These are phyloP conservation scores for Delphinapterus leucas DNA, from an alignment of 2,113 vertebrate species.

Conservation along the genomic window DNA sequence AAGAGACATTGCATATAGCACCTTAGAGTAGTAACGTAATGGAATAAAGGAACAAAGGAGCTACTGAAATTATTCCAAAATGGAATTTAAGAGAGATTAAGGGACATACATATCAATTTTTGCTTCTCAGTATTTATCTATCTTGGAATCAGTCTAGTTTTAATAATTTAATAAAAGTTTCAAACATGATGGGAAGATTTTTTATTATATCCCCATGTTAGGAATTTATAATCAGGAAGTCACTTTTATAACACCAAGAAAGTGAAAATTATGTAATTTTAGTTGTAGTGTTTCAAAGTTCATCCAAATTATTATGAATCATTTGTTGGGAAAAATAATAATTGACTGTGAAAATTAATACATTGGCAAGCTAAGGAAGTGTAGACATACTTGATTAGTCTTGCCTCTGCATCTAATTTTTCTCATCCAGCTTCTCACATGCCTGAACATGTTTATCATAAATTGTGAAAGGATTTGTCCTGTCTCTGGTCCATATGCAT, in stretches of 20 bases:
- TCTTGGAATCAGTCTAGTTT: background rate
- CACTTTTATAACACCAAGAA: conserved; percentile 25
- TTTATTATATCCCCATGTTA: background rate
- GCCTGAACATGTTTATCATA: background rate
- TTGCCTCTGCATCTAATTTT: background rate
- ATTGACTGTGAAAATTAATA: conserved; percentile 34
- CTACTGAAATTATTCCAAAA: background rate
- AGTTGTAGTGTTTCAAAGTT: background rate
- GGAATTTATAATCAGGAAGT: background rate
- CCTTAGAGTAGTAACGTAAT: background rate
- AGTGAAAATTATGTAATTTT: background rate
- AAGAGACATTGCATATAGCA: background rate
- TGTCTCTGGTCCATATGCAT: background rate
- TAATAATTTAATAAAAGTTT: background rate
- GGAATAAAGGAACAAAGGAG: background rate
- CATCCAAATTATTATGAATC: background rate
- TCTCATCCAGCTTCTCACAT: background rate
- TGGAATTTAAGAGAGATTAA: background rate
- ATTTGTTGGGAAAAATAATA: conserved; percentile 9
- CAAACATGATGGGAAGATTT: background rate
- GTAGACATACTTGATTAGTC: background rate
- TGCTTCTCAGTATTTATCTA: background rate
- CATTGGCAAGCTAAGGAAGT: background rate
- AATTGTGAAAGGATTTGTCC: background rate
- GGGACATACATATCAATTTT: background rate